Evolutionary conservation across 2,888 invertebrate species (phyloP).

Genomic region (Dinocampus coccinellae): DNA sequence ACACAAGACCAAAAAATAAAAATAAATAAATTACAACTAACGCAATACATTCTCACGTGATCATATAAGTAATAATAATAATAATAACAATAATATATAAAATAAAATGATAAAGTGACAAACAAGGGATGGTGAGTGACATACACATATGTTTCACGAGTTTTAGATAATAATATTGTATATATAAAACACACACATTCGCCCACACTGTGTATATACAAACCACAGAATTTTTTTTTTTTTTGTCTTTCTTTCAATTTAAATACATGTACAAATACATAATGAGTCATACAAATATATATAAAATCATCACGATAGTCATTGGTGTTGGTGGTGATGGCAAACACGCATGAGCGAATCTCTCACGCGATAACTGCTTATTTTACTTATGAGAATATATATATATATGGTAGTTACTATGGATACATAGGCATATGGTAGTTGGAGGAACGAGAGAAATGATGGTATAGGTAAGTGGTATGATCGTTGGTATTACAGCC

Average conservation of each 20-base stretch:
- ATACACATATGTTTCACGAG: neutral
- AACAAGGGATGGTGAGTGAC: neutral
- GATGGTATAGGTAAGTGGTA: conserved; percentile 2
- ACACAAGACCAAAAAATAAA: neutral
- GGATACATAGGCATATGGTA: neutral
- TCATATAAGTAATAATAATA: neutral
- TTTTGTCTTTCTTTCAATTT: neutral
- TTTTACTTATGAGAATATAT: conserved; percentile 5
- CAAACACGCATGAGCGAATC: neutral
- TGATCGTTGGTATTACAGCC: neutral
- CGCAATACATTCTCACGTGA: too few species aligned
- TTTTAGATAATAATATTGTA: conserved; percentile 1
- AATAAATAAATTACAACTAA: neutral
- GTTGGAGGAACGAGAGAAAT: neutral
- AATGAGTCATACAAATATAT: neutral
- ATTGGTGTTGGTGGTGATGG: neutral
- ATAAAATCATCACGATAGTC: neutral
- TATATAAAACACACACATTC: neutral
- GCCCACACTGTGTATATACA: neutral
- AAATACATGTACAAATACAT: neutral
- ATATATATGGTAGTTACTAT: conserved; percentile 5
- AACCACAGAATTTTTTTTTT: neutral
- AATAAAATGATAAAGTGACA: neutral
- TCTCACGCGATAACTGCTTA: conserved; percentile 3
- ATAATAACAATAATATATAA: neutral